phyloP scores from a whole-genome alignment of 2,113 vertebrate species.

The Thinocorus orbignyianus region DNA sequence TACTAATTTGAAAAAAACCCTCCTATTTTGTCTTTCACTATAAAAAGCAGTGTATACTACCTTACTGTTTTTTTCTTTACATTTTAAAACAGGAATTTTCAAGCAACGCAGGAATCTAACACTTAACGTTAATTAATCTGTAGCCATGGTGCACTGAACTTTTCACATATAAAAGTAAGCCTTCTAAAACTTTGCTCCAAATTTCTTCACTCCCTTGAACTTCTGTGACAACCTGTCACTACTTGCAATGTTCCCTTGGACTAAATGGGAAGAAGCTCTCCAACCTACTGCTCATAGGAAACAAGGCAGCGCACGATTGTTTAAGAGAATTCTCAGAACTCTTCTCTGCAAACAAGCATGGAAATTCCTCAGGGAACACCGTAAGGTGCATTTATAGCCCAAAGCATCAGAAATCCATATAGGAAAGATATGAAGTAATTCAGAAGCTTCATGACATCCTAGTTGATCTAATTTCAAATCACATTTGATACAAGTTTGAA shows the following conservation, averaged over 20 bases:
- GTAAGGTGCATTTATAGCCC: background rate
- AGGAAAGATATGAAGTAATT: background rate
- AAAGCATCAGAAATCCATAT: background rate
- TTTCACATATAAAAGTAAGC: background rate
- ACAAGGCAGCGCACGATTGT: background rate
- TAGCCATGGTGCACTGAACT: fast-evolving
- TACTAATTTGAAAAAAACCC: background rate
- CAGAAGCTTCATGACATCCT: background rate
- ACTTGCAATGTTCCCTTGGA: background rate
- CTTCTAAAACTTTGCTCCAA: background rate
- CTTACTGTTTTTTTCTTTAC: background rate
- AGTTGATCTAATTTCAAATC: background rate
- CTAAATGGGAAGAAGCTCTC: background rate
- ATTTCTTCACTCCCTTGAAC: background rate
- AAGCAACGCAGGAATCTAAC: background rate
- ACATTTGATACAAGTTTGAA: background rate
- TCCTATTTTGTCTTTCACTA: background rate
- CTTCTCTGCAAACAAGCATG: background rate
- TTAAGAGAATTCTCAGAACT: background rate
- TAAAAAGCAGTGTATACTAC: background rate
- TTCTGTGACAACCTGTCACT: background rate
- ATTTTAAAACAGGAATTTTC: background rate
- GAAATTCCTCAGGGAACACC: background rate
- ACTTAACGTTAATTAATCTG: background rate
- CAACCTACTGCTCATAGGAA: background rate